Base-by-base conservation (phyloP, 1,140 invertebrate genomes). In the Panulirus ornatus region DNA sequence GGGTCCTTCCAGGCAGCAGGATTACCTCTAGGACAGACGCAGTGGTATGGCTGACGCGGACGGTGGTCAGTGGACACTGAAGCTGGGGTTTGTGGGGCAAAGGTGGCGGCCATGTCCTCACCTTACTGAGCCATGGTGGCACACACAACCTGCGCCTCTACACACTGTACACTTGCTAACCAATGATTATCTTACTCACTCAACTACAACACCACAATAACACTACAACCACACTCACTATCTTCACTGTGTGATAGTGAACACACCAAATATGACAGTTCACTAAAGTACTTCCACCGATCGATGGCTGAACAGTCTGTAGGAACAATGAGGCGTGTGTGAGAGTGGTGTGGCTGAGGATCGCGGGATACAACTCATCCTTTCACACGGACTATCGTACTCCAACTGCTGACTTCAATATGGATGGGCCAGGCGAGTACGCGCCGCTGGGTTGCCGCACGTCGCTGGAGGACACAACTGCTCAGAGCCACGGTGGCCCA, bases 371-470 rank as follows among this genome's bases (percentile, higher is more conserved):
- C 83, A 75, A 30, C 22, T 44, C 83, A 36, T 51, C 38, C 83
- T 36, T 40, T 73, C 83, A 85, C 66, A 51, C 51, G 19, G 73
- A 88, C 76, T 81, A 75, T 81, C 75, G 85, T 88, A 88, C 85
- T 88, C 85, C 85, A 88, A 88, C 85, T 88, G 85, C 73, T 88
- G 85, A 88, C 76, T 88, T 88, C 85, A 88, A 88, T 88, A 88
- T 88, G 85, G 85, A 88, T 88, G 85, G 85, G 36, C 44, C 51
- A 44, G 75, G 85, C 85, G 75, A 78, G 85, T 88, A 88, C 85
- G 85, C 85, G 76, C 58, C 75, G 73, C 27, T 8, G 1, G n/a
- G 75, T 88, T 88, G 85, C 85, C 85, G 81, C 36, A 70, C 54
- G 22, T 54, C 75, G 54, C 85, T 27, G 2, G 16, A 30, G 2